Conservation (phyloP, 2,113 vertebrate species). For the Alligator mississippiensis region DNA sequence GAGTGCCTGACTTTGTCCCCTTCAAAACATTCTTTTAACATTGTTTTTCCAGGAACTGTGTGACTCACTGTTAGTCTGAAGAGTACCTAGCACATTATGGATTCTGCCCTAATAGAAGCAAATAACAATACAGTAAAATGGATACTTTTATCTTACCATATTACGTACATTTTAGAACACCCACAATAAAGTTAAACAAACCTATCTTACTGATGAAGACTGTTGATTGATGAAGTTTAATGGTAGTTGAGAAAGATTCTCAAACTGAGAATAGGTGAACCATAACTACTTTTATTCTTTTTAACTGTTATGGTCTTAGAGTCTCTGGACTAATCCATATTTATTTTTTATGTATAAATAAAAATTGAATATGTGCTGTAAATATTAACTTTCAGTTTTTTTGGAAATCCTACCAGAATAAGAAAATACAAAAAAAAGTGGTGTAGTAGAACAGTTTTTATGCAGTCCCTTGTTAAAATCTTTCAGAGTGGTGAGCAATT, state of each 20-base stretch:
- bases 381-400: not conserved
- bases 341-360: constrained; percentile 2
- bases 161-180: not conserved
- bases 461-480: not conserved
- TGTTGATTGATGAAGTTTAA: not conserved
- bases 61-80: constrained; percentile 6
- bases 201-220: constrained; percentile 32
- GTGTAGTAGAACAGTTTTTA: not conserved
- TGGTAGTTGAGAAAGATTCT: not conserved
- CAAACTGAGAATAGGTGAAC: constrained; percentile 1
- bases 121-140: constrained; percentile 18
- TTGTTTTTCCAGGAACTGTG: constrained; percentile 39
- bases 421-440: not conserved
- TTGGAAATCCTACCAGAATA: not conserved
- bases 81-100: not conserved
- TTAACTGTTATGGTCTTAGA: rapidly evolving
- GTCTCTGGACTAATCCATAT: not conserved
- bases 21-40: constrained; percentile 43
- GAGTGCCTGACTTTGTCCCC: constrained; percentile 22
- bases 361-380: not conserved
- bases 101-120: constrained; percentile 41
- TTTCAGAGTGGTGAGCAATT: not conserved
- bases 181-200: not conserved
- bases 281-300: not conserved
- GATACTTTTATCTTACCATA: constrained; percentile 20